Evolutionary conservation across 1,140 invertebrate species (phyloP), one percentile per base, ranked within the genome.

Genomic region (Drosophila bifasciata): DNA sequence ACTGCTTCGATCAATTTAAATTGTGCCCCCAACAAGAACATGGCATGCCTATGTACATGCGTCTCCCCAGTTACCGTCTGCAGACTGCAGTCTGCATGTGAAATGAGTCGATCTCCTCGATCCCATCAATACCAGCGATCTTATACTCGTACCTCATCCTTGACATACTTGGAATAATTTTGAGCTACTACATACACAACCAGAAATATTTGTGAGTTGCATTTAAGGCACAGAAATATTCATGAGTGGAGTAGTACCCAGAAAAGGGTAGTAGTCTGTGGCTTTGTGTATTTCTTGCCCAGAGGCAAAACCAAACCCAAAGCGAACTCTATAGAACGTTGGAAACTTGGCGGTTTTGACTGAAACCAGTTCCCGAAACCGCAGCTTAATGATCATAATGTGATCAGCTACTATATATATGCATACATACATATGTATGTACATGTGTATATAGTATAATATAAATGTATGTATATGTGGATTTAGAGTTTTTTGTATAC

Each of bases 291-390:
- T 59, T 61, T 43, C 40, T 76, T 43, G 49, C 16, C 36, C 36
- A 32, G 44, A 28, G 28, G 6, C 25, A 25, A 7, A 25, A 0
- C 28, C 8, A 28, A 28, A 28, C 7, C 28, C 51, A 46, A 36
- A 39, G 46, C 61, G 61, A 66, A 17, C 44, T 32, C 40, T 13
- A 1, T 36, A 36, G 32, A 36, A 13, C 32, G 32, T 13, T 36
- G 43, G 50, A 60, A 63, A 43, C 66, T 45, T 40, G n/a, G 69
- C 32, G 32, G 32, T 36, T 36, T 13, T 36, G 32, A 5, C 32
- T 13, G 32, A 13, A 36, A 76, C 78, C 66, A 41, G 78, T 80
- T 80, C 50, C 51, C 50, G 7, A 69, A 40, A 56, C 73, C 68
- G 43, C 69, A 72, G 19, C 16, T 19, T 21, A 28, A 45, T 51